These are phyloP conservation scores for Procavia capensis DNA, from an alignment of 2,113 vertebrate species.

Conservation along the genomic window DNA sequence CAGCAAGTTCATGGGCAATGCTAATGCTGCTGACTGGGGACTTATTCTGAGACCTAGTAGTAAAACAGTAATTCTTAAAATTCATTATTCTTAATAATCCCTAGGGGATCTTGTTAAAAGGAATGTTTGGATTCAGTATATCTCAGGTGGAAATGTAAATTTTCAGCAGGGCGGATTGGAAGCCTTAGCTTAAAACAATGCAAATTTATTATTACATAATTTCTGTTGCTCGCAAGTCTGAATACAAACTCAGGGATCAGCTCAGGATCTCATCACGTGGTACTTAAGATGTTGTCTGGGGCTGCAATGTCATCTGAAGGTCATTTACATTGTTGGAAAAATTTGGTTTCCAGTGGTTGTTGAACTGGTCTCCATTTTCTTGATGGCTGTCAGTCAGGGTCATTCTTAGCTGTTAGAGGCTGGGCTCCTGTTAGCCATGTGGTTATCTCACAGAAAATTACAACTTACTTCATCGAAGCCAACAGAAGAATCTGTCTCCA, in stretches of 20 bases:
- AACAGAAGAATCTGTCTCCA: not conserved
- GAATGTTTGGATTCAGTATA: too few relatives aligned
- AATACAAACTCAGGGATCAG: not conserved
- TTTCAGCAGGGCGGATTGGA: too few relatives aligned
- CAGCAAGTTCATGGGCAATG: too few relatives aligned
- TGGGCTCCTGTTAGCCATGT: not conserved
- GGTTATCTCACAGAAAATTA: accelerated
- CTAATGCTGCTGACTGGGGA: too few relatives aligned
- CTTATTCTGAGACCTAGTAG: too few relatives aligned
- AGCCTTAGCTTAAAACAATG: not conserved
- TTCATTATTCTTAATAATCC: too few relatives aligned
- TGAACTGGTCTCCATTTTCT: not conserved
- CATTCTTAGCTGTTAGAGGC: not conserved
- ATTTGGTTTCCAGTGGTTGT: not conserved
- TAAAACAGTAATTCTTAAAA: too few relatives aligned
- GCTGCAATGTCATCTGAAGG: not conserved
- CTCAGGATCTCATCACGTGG: not conserved
- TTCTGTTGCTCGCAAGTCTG: not conserved
- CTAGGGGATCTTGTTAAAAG: too few relatives aligned
- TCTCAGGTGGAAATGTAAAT: too few relatives aligned
- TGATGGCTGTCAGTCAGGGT: not conserved
- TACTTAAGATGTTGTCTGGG: too few relatives aligned
- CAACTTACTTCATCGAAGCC: not conserved
- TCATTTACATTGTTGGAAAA: not conserved
- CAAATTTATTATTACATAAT: not conserved